Conservation (phyloP, 2,113 vertebrate genomes). For the Sylvilagus bachmani region DNA sequence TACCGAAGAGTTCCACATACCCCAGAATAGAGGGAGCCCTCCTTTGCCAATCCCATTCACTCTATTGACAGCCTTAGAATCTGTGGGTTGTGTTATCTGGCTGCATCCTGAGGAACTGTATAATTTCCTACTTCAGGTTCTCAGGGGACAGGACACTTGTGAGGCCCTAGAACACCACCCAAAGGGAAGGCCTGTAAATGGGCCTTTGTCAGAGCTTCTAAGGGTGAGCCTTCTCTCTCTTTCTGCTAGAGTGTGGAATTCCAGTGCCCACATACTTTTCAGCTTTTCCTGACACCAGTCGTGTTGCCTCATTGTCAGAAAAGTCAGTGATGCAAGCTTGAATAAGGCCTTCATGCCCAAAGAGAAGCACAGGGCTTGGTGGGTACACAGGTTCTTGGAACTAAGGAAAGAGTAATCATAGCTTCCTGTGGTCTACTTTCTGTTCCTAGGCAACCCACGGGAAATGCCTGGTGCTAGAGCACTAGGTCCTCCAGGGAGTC, state of each 20-base stretch:
- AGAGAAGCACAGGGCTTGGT: background rate
- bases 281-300: background rate
- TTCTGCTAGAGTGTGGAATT: background rate
- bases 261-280: background rate
- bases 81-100: too few species aligned
- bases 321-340: background rate
- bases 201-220: background rate
- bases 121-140: background rate
- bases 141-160: background rate
- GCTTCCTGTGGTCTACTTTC: background rate
- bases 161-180: background rate
- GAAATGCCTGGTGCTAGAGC: background rate
- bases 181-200: background rate
- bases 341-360: background rate
- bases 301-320: background rate
- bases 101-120: background rate
- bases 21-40: background rate
- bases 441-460: background rate
- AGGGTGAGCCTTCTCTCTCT: background rate
- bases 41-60: too few species aligned
- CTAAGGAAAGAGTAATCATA: background rate
- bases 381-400: background rate
- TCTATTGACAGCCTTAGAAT: background rate
- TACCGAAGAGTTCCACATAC: background rate
- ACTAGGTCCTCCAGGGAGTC: background rate